Conservation (phyloP, 2,797 vertebrate genomes). For the Artibeus jamaicensis region DNA sequence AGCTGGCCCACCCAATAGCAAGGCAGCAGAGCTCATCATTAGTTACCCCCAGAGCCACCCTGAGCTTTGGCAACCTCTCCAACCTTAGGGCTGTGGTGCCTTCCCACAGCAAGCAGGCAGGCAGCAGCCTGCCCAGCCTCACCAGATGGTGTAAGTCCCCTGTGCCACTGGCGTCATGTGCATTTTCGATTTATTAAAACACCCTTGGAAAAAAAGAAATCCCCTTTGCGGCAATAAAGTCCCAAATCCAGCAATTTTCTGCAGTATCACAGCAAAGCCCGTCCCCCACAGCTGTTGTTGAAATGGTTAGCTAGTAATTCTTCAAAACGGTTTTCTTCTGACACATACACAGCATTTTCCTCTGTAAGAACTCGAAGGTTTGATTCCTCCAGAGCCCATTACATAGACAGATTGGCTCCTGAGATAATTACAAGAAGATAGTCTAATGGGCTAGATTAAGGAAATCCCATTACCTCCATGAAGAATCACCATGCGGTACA, state of each 20-base stretch:
- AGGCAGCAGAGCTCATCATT: not conserved
- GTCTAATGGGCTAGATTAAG: conserved; percentile 70
- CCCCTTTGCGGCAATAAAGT: conserved; percentile 57
- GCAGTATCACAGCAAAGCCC: not conserved
- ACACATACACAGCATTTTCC: conserved; percentile 3
- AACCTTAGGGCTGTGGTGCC: not conserved
- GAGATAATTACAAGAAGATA: conserved; percentile 33
- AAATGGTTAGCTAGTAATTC: conserved; percentile 26
- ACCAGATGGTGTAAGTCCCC: not conserved
- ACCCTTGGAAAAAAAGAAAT: conserved; percentile 19
- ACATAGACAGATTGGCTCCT: not conserved
- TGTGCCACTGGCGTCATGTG: accelerated
- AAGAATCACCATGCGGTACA: conserved; percentile 37
- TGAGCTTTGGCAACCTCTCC: not conserved
- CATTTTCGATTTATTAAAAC: conserved; percentile 57
- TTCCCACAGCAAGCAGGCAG: not conserved
- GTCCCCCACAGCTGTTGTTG: not conserved
- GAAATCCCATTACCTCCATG: conserved; percentile 59
- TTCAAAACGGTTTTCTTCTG: conserved; percentile 54
- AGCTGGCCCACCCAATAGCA: not conserved
- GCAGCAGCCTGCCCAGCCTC: conserved; percentile 37
- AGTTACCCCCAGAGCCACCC: not conserved
- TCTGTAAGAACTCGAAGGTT: conserved; percentile 46
- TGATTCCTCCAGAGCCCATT: conserved; percentile 55
- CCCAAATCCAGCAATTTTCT: conserved; percentile 53